Conservation (phyloP, 92 coral and sea anemone species). For the Metridium senile region DNA sequence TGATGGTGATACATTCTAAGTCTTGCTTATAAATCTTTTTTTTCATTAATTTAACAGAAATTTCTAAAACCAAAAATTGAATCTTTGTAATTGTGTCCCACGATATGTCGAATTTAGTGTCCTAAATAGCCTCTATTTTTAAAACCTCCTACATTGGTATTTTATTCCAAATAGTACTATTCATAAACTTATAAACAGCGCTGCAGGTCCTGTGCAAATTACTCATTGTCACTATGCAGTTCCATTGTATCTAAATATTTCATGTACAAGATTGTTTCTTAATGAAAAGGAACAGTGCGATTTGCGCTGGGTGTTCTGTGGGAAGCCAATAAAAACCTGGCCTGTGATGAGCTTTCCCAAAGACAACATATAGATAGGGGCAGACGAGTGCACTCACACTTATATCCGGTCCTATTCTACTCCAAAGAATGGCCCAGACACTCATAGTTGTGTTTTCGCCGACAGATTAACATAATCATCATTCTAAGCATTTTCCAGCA, state of each 20-base stretch:
- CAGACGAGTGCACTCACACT: conserved; percentile 68
- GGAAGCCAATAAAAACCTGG: neutral
- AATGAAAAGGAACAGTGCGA: neutral
- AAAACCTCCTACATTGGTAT: too few species aligned
- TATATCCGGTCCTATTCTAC: conserved; percentile 88
- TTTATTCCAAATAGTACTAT: too few species aligned
- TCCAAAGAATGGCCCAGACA: conserved; percentile 76
- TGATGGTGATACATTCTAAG: neutral
- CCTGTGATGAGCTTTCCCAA: conserved; percentile 43
- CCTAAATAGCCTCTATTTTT: too few species aligned
- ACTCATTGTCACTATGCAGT: neutral
- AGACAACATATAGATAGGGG: conserved; percentile 56
- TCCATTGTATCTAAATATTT: neutral
- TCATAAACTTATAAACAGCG: too few species aligned
- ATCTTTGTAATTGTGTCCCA: too few species aligned
- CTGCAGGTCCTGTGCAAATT: too few species aligned
- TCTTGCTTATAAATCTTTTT: too few species aligned
- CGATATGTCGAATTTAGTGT: too few species aligned
- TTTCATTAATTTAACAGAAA: too few species aligned
- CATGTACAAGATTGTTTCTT: neutral
- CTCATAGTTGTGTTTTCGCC: conserved; percentile 62
- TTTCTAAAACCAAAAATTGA: too few species aligned
- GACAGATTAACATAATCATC: conserved; percentile 74
- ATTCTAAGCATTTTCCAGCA: conserved; percentile 54
- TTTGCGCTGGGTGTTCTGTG: neutral